Evolutionary conservation across 2,797 vertebrate species (phyloP), one percentile per base, ranked within the genome.

Genomic region (Chanos chanos): DNA sequence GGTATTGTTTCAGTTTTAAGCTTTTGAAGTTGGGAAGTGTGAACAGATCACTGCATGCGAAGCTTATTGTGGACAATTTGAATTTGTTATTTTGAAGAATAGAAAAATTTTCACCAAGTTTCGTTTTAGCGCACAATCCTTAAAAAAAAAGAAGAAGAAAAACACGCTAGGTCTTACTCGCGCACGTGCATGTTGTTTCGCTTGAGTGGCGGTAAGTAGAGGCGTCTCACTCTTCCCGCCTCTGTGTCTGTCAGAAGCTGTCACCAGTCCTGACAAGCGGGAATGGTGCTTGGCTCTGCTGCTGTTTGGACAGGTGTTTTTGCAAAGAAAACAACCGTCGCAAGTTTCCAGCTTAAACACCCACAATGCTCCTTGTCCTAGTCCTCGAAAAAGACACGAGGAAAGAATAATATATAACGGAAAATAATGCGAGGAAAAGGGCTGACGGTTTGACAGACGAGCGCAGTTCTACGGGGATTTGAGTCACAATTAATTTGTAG

Each of bases 301-400:
- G 79, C 79, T 91, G 85, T 91, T 91, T 90, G 67, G 86, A 88
- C 90, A 90, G 90, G 89, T 91, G 89, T 80, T 89, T 86, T 73
- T 73, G 73, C 72, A 87, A 89, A 83, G 83, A 85, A 88, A 89
- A 86, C 83, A 87, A 85, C 77, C 66, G 72, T 79, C 74, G 83
- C 40, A 73, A 18, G 50, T 80, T 83, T 87, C 75, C 78, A 83
- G 75, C 73, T 84, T 66, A 80, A 73, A 79, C 68, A 16, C 57
- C 71, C 78, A 70, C 79, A 70, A 77, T 76, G 57, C 64, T 31
- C 47, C 33, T 68, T 33, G 34, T 63, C 61, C n/a, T n/a, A n/a
- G n/a, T 73, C 63, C 69, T 52, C 39, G 58, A 44, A 9, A 57
- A 75, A 83, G 78, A 83, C 67, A 52, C 69, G 70, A 83, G 80